Evolutionary conservation across 1,140 invertebrate species (phyloP), one percentile per base, ranked within the genome.

Genomic region (Drosophila setifemur): DNA sequence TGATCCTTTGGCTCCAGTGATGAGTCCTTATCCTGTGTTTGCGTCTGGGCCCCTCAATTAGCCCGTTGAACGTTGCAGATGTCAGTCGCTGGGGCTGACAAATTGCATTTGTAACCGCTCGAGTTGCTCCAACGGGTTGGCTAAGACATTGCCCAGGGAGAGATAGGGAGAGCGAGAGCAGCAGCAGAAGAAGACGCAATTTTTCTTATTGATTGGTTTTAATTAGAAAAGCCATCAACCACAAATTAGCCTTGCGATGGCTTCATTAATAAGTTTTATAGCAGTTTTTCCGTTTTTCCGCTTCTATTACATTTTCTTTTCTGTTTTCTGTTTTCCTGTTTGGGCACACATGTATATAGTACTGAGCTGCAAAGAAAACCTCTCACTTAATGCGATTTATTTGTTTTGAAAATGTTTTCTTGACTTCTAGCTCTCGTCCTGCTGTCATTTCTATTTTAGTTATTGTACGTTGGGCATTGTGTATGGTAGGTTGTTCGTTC

Each of bases 131-230:
- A 35, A 58, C 19, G 57, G 39, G 23, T 18, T 21, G 3, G 2
- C n/a, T 14, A 19, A 14, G 49, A 52, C 7, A 16, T 18, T 26
- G 6, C n/a, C 16, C 0, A 9, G 21, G 5, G 5, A 11, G n/a
- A 5, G 31, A 1, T 11, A 29, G 29, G 9, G 28, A 33, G 33
- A 28, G 6, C 11, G 2, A 28, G 50, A 12, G 18, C 18, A 3
- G 31, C 26, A n/a, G 35, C 31, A 44, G 70, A 85, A 71, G 79
- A 53, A 63, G 52, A 73, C 70, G 68, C 82, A 64, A 76, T 81
- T 81, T 86, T 76, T 81, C 75, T 64, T 79, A 81, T 86, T 86
- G 75, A 86, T 86, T 86, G 76, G 67, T 69, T 86, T 86, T 87
- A 86, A 81, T 86, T 85, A 85, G 74, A 68, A 85, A 86, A 86